phyloP scores from a whole-genome alignment of 2,113 vertebrate species.

The Pipa parva region DNA sequence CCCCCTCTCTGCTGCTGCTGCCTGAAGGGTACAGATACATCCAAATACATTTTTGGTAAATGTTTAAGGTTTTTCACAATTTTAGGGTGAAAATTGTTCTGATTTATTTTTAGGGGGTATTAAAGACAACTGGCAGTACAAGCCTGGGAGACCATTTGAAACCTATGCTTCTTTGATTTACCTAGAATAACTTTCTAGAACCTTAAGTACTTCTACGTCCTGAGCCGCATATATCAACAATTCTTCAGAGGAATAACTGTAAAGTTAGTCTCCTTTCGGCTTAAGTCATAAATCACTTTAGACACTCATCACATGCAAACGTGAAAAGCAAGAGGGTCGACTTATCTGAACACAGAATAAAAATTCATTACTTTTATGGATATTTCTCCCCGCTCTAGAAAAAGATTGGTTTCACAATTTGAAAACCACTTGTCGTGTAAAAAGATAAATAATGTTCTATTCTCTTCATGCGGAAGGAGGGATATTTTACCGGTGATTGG shows the following conservation, averaged over 20 bases:
- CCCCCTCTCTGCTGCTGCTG: no score
- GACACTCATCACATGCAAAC: constrained; percentile 32
- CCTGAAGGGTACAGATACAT: no score
- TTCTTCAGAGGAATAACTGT: constrained; percentile 16
- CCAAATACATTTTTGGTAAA: no score
- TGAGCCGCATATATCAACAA: background rate
- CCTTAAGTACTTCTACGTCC: no score
- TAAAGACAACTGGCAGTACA: no score
- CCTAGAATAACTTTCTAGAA: no score
- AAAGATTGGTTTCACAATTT: constrained; percentile 33
- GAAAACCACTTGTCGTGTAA: constrained; percentile 24
- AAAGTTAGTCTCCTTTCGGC: constrained; percentile 13
- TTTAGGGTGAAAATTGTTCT: no score
- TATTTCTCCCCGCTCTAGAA: constrained; percentile 30
- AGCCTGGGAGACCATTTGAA: no score
- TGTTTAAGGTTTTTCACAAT: no score
- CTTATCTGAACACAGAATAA: constrained; percentile 21
- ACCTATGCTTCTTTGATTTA: no score
- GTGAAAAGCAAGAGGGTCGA: constrained; percentile 7
- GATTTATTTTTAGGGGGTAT: no score
- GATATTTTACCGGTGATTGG: constrained; percentile 26
- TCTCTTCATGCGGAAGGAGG: constrained; percentile 27
- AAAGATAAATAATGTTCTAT: constrained; percentile 40
- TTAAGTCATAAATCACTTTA: constrained; percentile 32
- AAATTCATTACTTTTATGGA: constrained; percentile 37